These are phyloP conservation scores for Zapus hudsonius DNA, from an alignment of 2,113 vertebrate genomes.

Conservation along the genomic window DNA sequence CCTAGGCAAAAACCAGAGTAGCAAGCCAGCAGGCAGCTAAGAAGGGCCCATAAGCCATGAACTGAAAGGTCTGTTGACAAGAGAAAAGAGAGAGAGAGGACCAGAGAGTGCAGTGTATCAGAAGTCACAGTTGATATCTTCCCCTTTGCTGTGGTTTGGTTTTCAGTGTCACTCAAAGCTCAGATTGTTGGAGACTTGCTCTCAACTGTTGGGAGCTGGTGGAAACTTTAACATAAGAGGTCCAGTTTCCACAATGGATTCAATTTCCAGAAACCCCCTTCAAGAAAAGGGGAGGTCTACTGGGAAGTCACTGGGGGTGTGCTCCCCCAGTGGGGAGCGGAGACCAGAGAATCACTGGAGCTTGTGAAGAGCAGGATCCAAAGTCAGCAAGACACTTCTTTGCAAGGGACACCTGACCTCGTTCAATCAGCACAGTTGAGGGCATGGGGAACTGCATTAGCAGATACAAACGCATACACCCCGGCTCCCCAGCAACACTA, in stretches of 20 bases:
- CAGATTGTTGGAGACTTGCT: background rate
- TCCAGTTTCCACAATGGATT: too few relatives aligned
- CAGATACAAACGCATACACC: too few relatives aligned
- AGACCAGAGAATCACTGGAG: too few relatives aligned
- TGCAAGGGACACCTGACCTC: too few relatives aligned
- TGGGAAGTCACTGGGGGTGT: background rate
- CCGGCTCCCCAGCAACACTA: too few relatives aligned
- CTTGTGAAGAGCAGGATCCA: too few relatives aligned
- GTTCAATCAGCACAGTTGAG: too few relatives aligned
- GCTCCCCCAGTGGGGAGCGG: too few relatives aligned
- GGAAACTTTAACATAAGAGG: background rate
- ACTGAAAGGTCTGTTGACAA: rapidly evolving
- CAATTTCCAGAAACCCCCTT: background rate
- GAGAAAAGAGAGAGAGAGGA: background rate
- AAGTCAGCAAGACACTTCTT: too few relatives aligned
- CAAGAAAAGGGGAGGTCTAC: background rate
- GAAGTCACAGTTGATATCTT: background rate
- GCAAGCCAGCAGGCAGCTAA: background rate
- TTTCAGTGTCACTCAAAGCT: background rate
- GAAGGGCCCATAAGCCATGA: rapidly evolving
- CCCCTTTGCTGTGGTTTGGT: background rate
- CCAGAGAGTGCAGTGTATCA: rapidly evolving
- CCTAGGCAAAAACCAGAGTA: rapidly evolving
- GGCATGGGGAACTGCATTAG: too few relatives aligned
- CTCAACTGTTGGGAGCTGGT: background rate